Evolutionary conservation across 2,797 vertebrate species (phyloP).

Genomic region (Propithecus deckenii): DNA sequence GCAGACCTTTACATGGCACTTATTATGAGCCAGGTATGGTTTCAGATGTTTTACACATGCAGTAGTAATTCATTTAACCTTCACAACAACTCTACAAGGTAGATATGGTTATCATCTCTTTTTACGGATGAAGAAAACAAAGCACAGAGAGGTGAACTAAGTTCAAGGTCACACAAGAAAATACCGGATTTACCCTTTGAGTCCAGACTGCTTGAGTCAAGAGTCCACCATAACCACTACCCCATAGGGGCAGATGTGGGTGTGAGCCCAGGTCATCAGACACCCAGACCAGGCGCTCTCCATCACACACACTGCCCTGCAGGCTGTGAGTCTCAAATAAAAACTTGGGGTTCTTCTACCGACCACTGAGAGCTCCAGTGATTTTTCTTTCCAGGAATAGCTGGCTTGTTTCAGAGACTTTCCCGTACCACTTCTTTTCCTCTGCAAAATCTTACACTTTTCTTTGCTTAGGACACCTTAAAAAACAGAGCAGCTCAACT

Average conservation of each 20-base stretch:
- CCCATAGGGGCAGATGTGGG: neutral
- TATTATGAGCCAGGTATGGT: neutral
- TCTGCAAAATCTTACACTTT: neutral
- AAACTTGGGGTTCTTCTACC: neutral
- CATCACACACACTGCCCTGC: neutral
- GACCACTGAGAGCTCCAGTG: neutral
- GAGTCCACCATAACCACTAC: neutral
- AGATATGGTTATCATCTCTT: neutral
- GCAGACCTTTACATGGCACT: neutral
- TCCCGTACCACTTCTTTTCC: neutral
- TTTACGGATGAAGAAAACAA: neutral
- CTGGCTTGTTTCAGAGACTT: neutral
- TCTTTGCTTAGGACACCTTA: neutral
- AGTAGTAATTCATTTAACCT: neutral
- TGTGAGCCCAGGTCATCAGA: neutral
- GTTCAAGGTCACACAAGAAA: neutral
- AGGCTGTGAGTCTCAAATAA: neutral
- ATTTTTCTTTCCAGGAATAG: neutral
- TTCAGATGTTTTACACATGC: neutral
- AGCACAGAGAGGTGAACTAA: neutral
- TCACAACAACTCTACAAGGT: neutral
- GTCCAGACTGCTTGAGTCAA: neutral
- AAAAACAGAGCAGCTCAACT: neutral
- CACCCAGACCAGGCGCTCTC: fast-evolving
- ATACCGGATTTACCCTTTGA: neutral